phyloP scores from a whole-genome alignment of 2,797 vertebrate genomes.

The Cuculus canorus region DNA sequence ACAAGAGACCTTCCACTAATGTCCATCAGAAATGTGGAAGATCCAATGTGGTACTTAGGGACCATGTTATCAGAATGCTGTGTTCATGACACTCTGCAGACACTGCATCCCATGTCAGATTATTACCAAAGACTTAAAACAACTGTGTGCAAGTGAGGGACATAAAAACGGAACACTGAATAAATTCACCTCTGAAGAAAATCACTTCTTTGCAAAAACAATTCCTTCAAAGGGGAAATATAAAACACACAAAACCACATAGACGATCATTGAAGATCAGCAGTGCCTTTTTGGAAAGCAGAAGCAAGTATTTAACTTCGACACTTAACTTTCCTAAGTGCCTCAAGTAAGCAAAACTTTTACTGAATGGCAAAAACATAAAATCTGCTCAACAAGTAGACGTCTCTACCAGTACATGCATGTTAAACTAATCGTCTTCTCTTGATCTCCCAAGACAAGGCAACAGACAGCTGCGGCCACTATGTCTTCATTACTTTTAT shows the following conservation, averaged over 20 bases:
- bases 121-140: neutral
- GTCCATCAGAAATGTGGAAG: neutral
- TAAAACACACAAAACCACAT: neutral
- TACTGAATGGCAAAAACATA: neutral
- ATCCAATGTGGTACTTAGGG: neutral
- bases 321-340: neutral
- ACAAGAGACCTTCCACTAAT: neutral
- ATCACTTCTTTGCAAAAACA: neutral
- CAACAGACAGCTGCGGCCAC: neutral
- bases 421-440: neutral
- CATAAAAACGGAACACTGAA: neutral
- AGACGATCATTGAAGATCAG: neutral
- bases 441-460: neutral
- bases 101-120: neutral
- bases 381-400: neutral
- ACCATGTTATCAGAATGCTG: rapidly evolving
- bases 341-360: neutral
- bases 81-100: neutral
- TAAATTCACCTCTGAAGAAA: neutral
- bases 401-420: neutral
- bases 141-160: neutral
- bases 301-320: neutral
- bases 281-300: neutral
- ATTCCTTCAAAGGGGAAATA: neutral
- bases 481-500: neutral